Conservation (phyloP, 2,113 vertebrate species). For the Caranx melampygus region DNA sequence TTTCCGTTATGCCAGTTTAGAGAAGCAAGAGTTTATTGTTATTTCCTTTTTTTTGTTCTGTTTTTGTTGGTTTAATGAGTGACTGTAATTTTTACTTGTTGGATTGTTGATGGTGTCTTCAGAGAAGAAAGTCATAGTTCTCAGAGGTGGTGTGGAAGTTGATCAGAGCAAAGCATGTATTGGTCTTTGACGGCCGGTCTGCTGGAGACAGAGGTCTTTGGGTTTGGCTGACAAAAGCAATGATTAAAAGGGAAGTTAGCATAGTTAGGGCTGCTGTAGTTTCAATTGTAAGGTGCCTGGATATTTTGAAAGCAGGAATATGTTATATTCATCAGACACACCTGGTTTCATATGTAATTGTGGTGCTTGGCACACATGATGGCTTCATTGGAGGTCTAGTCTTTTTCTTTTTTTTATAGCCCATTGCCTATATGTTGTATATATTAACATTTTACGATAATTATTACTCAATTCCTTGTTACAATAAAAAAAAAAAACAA, state of each 20-base stretch:
- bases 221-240: slow-evolving; percentile 36
- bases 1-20: slow-evolving; percentile 70
- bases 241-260: slow-evolving; percentile 65
- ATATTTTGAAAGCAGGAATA: slow-evolving; percentile 26
- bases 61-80: slow-evolving; percentile 14
- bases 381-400: not conserved
- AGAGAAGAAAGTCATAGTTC: not conserved
- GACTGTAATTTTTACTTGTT: slow-evolving; percentile 21
- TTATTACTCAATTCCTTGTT: slow-evolving; percentile 25
- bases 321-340: slow-evolving; percentile 3
- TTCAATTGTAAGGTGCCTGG: slow-evolving; percentile 25
- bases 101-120: slow-evolving; percentile 4
- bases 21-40: slow-evolving; percentile 19
- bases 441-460: slow-evolving; percentile 45
- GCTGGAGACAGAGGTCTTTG: not conserved
- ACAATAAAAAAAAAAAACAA: slow-evolving; percentile 37
- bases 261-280: not conserved
- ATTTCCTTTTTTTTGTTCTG: slow-evolving; percentile 1
- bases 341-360: slow-evolving; percentile 33
- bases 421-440: slow-evolving; percentile 41
- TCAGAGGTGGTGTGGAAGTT: slow-evolving; percentile 6
- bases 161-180: slow-evolving; percentile 14
- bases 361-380: slow-evolving; percentile 54
- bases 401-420: slow-evolving; percentile 42
- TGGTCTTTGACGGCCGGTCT: not conserved